Conservation (phyloP, 2,797 vertebrate genomes). For the Aplochiton taeniatus region DNA sequence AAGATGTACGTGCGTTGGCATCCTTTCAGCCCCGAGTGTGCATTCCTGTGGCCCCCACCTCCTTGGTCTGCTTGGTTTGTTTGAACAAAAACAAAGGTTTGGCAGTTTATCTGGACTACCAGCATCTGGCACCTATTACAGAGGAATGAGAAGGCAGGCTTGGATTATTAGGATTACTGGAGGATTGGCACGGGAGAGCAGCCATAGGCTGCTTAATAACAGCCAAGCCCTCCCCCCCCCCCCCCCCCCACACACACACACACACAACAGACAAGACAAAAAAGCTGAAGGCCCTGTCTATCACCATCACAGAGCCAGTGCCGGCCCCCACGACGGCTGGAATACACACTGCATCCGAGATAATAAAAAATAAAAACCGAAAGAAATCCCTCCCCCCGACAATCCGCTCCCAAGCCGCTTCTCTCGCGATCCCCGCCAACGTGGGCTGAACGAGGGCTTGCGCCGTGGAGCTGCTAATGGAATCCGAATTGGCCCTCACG, state of each 20-base stretch:
- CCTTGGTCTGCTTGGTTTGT: constrained; percentile 75
- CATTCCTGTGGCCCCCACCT: constrained; percentile 60
- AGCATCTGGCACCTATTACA: constrained; percentile 76
- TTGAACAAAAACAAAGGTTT: constrained; percentile 71
- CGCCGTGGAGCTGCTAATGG: no score
- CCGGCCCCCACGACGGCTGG: constrained; percentile 35
- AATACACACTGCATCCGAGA: constrained; percentile 12
- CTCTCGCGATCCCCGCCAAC: constrained; percentile 10
- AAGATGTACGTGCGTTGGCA: constrained; percentile 48
- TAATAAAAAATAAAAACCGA: constrained; percentile 42
- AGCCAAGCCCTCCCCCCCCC: constrained; percentile 59
- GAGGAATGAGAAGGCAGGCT: constrained; percentile 63
- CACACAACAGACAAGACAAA: constrained; percentile 43
- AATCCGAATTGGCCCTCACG: neutral
- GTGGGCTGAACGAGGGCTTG: no score
- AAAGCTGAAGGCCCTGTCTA: constrained; percentile 46
- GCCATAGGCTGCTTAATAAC: constrained; percentile 64
- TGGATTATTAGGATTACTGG: constrained; percentile 75
- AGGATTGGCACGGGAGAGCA: constrained; percentile 54
- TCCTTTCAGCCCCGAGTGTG: constrained; percentile 68
- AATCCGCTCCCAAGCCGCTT: neutral
- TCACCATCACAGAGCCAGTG: constrained; percentile 50
- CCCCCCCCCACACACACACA: no score
- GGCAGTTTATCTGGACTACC: constrained; percentile 70
- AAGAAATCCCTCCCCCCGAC: constrained; percentile 47